Conservation (phyloP, 2,113 vertebrate genomes). For the Uropsilus gracilis region DNA sequence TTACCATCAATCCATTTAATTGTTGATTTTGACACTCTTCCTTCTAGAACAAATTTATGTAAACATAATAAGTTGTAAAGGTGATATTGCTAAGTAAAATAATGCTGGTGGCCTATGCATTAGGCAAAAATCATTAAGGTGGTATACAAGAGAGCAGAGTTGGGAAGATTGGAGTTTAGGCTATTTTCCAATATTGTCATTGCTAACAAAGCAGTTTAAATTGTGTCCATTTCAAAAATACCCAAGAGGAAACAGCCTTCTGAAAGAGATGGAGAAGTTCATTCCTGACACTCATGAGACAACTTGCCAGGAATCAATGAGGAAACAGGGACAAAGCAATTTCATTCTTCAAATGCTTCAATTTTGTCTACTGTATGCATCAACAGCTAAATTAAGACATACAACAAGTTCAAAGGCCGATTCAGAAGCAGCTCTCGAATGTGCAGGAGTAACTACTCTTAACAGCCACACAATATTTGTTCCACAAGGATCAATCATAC, state of each 20-base stretch:
- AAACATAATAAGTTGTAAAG: background rate
- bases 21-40: background rate
- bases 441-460: constrained; percentile 56
- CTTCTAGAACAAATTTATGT: background rate
- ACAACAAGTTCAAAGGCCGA: constrained; percentile 51
- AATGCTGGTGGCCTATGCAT: background rate
- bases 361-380: constrained; percentile 35
- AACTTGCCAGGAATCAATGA: background rate
- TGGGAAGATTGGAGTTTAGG: background rate
- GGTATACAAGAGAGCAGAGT: background rate
- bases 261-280: background rate
- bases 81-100: background rate
- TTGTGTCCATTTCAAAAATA: background rate
- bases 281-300: background rate
- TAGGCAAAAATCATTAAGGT: background rate
- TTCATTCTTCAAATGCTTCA: constrained; percentile 50
- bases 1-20: background rate
- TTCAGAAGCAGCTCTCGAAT: constrained; percentile 27
- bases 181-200: background rate
- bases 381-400: constrained; percentile 63
- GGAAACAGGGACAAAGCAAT: background rate
- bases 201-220: background rate
- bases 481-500: constrained; percentile 73
- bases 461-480: constrained; percentile 67
- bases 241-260: background rate